These are phyloP conservation scores for Hylaeus volcanicus DNA, from an alignment of 1,140 invertebrate species.

Conservation along the genomic window DNA sequence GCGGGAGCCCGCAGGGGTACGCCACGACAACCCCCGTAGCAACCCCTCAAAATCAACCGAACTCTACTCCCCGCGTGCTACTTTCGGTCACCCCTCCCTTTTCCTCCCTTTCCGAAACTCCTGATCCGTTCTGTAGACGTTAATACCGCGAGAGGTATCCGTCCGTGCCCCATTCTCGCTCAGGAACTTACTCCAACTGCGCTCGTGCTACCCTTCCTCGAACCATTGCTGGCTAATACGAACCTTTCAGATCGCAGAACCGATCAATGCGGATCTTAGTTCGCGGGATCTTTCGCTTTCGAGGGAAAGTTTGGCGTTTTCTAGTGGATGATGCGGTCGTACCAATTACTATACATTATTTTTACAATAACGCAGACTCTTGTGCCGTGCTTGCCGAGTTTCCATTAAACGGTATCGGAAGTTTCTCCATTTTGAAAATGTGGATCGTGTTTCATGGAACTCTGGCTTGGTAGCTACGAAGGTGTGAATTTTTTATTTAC, in stretches of 20 bases:
- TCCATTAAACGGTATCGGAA: too few relatives aligned
- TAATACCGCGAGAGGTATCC: constrained; percentile 62
- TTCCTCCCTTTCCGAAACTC: constrained; percentile 44
- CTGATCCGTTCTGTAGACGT: constrained; percentile 62
- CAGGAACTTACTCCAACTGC: constrained; percentile 29
- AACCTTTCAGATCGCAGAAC: constrained; percentile 1
- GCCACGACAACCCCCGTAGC: constrained; percentile 81
- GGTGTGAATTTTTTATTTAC: too few relatives aligned
- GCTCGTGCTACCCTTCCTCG: constrained; percentile 10
- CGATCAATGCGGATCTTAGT: constrained; percentile 11
- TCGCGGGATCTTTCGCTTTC: not conserved
- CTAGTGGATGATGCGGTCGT: too few relatives aligned
- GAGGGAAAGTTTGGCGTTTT: too few relatives aligned
- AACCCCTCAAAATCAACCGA: constrained; percentile 82
- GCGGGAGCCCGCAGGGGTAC: constrained; percentile 81
- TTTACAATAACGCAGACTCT: too few relatives aligned
- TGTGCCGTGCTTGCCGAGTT: too few relatives aligned
- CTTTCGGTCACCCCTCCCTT: constrained; percentile 46
- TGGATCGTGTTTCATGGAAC: too few relatives aligned
- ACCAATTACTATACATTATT: too few relatives aligned
- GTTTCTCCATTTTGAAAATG: too few relatives aligned
- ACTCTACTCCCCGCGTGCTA: constrained; percentile 51
- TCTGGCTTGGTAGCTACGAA: too few relatives aligned
- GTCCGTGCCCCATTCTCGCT: constrained; percentile 48
- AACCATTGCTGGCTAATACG: constrained; percentile 26